Conservation (phyloP, 2,113 vertebrate species). For the Cyanistes caeruleus region DNA sequence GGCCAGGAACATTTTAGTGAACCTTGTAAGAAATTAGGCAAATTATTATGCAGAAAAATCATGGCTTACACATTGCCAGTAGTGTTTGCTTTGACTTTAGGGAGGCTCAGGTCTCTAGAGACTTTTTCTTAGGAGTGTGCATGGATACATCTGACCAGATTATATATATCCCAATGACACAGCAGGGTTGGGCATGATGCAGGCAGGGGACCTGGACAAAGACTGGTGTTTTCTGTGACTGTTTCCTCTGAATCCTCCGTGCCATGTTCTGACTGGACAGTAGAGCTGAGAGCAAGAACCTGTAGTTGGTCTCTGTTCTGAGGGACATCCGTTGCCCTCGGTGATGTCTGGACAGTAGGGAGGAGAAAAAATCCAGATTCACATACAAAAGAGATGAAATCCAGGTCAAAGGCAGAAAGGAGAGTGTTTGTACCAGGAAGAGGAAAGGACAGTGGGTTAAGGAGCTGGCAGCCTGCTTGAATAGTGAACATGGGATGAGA, state of each 20-base stretch:
- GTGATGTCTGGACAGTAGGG: background rate
- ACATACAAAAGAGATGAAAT: background rate
- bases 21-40: background rate
- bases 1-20: background rate
- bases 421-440: background rate
- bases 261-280: background rate
- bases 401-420: background rate
- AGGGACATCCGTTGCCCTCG: background rate
- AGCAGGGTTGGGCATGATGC: background rate
- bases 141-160: background rate
- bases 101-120: background rate
- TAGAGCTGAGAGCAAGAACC: background rate
- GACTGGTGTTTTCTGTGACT: background rate
- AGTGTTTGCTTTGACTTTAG: background rate
- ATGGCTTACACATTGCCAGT: background rate
- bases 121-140: background rate
- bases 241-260: background rate
- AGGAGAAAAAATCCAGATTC: background rate
- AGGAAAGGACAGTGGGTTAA: background rate
- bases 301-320: background rate
- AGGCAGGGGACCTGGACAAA: background rate
- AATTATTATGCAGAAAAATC: background rate
- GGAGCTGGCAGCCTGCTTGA: background rate
- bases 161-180: background rate
- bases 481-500: background rate